phyloP scores from a whole-genome alignment of 30 jellyfish, hydroid and myxozoan species.

The Morbakka virulenta region DNA sequence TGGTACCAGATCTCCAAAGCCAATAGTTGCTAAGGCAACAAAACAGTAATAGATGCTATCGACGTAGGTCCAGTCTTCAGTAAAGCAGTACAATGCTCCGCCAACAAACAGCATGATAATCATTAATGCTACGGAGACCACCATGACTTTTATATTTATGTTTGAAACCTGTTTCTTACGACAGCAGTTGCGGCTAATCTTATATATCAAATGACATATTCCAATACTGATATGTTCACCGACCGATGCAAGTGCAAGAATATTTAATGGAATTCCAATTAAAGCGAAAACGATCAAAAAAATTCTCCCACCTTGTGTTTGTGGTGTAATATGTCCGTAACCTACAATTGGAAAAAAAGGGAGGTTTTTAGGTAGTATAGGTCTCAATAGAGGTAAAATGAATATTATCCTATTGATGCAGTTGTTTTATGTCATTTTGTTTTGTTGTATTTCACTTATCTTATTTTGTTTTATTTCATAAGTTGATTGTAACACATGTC shows the following conservation, averaged over 20 bases:
- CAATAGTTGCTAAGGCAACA: constrained; percentile 97
- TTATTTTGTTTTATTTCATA: not conserved
- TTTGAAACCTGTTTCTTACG: constrained; percentile 57
- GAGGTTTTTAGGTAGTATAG: no score
- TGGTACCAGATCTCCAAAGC: constrained; percentile 99
- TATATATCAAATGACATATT: constrained; percentile 66
- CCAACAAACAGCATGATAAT: constrained; percentile 88
- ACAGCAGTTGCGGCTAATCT: constrained; percentile 66
- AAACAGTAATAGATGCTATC: constrained; percentile 95
- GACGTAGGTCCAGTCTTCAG: constrained; percentile 92
- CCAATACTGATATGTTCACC: constrained; percentile 98
- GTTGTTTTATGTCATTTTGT: not conserved
- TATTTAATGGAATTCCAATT: constrained; percentile 94
- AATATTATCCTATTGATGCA: not conserved
- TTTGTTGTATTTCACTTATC: not conserved
- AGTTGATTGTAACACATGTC: not conserved
- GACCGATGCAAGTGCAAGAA: constrained; percentile 95
- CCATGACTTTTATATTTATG: constrained; percentile 90
- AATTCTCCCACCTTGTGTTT: constrained; percentile 92
- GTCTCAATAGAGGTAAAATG: not conserved
- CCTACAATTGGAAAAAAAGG: constrained; percentile 41
- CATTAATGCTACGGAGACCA: constrained; percentile 80
- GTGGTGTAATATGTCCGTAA: constrained; percentile 96
- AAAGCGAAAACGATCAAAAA: constrained; percentile 91
- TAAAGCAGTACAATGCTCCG: constrained; percentile 76